These are phyloP conservation scores for Scomber japonicus DNA, from an alignment of 2,113 vertebrate genomes.

Conservation along the genomic window DNA sequence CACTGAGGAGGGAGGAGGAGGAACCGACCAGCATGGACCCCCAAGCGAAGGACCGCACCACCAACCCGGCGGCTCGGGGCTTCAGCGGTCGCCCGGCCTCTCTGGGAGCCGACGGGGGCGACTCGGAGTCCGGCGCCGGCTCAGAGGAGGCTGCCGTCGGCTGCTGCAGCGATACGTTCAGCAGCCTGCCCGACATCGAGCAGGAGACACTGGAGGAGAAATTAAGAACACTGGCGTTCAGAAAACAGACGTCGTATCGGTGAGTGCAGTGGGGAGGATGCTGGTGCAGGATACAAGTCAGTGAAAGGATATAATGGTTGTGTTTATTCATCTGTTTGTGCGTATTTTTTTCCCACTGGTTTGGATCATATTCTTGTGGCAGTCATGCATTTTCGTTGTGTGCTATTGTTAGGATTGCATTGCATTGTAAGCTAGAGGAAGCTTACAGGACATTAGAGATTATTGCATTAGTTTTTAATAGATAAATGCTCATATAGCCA, in stretches of 20 bases:
- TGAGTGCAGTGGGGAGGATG: slow-evolving; percentile 59
- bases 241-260: slow-evolving; percentile 83
- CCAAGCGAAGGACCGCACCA: slow-evolving; percentile 59
- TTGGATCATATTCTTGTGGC: no score
- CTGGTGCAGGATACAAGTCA: slow-evolving; percentile 19
- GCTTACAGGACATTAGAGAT: background rate
- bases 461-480: background rate
- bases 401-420: background rate
- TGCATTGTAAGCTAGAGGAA: slow-evolving; percentile 7
- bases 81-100: slow-evolving; percentile 66
- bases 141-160: slow-evolving; percentile 76
- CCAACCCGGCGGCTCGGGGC: slow-evolving; percentile 44
- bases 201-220: slow-evolving; percentile 79
- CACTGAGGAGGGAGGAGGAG: slow-evolving; percentile 4
- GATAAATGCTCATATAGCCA: slow-evolving; percentile 3
- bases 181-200: slow-evolving; percentile 79
- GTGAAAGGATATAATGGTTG: slow-evolving; percentile 1
- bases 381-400: no score
- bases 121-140: slow-evolving; percentile 78
- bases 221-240: slow-evolving; percentile 78
- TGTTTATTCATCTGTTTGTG: background rate
- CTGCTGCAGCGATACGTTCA: slow-evolving; percentile 78
- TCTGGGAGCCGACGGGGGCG: slow-evolving; percentile 78
- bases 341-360: background rate
- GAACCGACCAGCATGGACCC: slow-evolving; percentile 78